phyloP scores from a whole-genome alignment of 2,797 vertebrate genomes.

The Anas georgica region DNA sequence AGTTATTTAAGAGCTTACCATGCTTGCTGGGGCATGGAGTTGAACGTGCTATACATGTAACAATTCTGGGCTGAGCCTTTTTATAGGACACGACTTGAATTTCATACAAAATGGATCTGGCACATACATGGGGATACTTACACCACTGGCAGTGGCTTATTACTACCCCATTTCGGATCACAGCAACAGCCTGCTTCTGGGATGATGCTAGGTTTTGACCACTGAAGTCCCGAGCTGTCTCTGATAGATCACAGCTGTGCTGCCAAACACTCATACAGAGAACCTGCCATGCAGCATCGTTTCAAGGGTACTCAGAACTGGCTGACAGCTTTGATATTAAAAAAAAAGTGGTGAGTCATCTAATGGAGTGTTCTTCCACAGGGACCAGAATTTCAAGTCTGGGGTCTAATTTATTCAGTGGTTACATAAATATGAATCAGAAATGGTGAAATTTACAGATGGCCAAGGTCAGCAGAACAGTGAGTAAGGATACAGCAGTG shows the following conservation, averaged over 20 bases:
- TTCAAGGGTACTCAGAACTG: fast-evolving
- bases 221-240: background rate
- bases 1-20: background rate
- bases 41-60: background rate
- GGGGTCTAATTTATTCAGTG: background rate
- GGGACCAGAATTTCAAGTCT: background rate
- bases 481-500: background rate
- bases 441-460: background rate
- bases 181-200: background rate
- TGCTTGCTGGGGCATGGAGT: background rate
- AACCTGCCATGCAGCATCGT: background rate
- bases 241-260: background rate
- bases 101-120: fast-evolving
- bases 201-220: background rate
- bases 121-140: no score
- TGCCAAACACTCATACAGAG: background rate
- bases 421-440: background rate
- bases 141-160: background rate
- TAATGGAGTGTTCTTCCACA: background rate
- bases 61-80: background rate
- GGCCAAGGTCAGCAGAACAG: background rate
- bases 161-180: background rate
- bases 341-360: background rate
- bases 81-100: background rate
- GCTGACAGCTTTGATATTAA: background rate